Evolutionary conservation across 2,113 vertebrate genomes (phyloP), one percentile per base, ranked within the genome.

Genomic region (Colaptes auratus): DNA sequence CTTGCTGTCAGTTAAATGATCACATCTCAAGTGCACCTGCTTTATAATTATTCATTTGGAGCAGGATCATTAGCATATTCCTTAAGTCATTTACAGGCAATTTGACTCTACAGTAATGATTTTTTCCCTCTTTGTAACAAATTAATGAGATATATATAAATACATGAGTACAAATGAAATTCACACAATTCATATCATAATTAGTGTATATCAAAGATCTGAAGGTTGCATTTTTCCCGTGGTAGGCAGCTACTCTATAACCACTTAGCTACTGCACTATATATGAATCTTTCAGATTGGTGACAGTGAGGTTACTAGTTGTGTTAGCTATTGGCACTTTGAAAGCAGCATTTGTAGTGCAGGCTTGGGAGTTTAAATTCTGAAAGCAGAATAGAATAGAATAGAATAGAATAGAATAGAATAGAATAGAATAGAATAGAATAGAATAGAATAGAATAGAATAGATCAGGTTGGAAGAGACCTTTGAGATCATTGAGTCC

Each of bases 21-120:
- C 97, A 95, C 95, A 98, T 97, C 96, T 97, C 96, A 96, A 96
- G 92, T 97, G 97, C 96, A 98, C 97, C 97, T 98, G 98, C 96
- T 97, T 98, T 97, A 97, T 98, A 97, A 98, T 98, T 97, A 98
- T 98, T 98, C 97, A 96, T 97, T 97, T 97, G 95, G 80, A 97
- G 95, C 90, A 91, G 95, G 79, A 95, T 98, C 94, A 97, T 98
- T 98, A 98, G 92, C 96, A 98, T 97, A 97, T 97, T 98, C 95
- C 92, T 98, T 97, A 97, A 97, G 93, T 97, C 96, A 97, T 97
- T 98, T 97, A 97, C 88, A 97, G 93, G 97, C 95, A 98, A 97
- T 97, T 97, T 98, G 95, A 97, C 89, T 97, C 97, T 97, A 91
- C 96, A 94, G 95, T 97, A 97, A 97, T 79, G 95, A 95, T 96